phyloP scores from a whole-genome alignment of 2,888 invertebrate genomes.

The Eristalis intricaria region DNA sequence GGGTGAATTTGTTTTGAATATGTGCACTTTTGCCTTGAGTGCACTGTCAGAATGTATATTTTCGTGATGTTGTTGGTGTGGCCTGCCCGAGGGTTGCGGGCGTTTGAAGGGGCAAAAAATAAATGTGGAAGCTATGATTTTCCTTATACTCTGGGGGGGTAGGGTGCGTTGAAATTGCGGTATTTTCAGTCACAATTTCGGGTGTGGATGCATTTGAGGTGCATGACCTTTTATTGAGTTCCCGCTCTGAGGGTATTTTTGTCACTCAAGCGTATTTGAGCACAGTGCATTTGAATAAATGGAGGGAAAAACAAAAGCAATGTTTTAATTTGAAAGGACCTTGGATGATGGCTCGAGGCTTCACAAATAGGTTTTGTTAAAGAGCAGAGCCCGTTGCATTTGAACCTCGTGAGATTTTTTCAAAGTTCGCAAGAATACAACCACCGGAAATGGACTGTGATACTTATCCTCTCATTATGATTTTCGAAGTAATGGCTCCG shows the following conservation, averaged over 20 bases:
- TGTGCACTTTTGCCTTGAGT: neutral
- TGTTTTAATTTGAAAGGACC: neutral
- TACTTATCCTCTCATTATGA: too few relatives aligned
- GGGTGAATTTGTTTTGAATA: constrained; percentile 8
- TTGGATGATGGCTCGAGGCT: neutral
- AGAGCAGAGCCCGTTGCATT: too few relatives aligned
- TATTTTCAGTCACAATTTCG: neutral
- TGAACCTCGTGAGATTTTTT: too few relatives aligned
- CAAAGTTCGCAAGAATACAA: too few relatives aligned
- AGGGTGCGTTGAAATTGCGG: neutral
- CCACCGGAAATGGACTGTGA: too few relatives aligned
- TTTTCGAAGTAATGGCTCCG: too few relatives aligned
- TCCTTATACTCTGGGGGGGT: neutral
- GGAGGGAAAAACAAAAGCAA: neutral
- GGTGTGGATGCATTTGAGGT: neutral
- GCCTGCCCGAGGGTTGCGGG: neutral
- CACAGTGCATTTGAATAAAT: neutral
- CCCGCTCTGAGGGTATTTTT: neutral
- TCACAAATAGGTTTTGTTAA: neutral
- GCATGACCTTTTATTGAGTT: neutral
- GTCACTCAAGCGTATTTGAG: neutral
- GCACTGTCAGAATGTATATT: neutral
- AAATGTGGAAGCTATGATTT: neutral
- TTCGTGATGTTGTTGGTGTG: neutral
- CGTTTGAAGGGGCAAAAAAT: neutral